A percentile compares a stretch with the other conserved stretches of the same genome.
phyloP scores from a whole-genome alignment of 2,113 vertebrate genomes.

The Myotis yumanensis region DNA sequence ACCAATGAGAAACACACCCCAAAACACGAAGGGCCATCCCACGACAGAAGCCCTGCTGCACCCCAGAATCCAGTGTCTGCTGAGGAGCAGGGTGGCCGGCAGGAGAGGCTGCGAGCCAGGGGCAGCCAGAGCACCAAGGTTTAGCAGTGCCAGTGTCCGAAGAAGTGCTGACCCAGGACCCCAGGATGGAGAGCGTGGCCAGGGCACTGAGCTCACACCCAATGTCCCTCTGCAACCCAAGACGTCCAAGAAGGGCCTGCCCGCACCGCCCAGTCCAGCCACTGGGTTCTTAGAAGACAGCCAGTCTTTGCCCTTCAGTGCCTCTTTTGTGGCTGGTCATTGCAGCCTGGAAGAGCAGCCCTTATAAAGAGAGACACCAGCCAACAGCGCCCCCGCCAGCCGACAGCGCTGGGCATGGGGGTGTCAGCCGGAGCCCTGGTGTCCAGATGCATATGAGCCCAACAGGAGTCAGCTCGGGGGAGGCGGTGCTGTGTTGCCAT shows the following conservation, averaged over 20 bases:
- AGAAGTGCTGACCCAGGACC: no score
- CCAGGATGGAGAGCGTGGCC: not conserved
- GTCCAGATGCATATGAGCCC: not conserved
- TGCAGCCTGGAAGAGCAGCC: not conserved
- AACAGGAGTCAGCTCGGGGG: not conserved
- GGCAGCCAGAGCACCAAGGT: constrained; percentile 62
- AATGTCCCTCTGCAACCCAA: not conserved
- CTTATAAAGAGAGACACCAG: no score
- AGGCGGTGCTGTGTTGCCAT: accelerated
- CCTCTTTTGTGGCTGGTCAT: not conserved
- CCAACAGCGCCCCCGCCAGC: not conserved
- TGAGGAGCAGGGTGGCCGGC: not conserved
- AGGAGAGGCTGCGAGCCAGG: constrained; percentile 16
- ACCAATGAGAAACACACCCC: not conserved
- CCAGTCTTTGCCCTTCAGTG: not conserved
- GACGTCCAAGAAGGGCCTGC: not conserved
- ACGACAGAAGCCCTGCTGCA: not conserved
- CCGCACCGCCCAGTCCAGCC: not conserved
- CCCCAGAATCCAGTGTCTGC: not conserved
- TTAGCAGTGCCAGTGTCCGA: not conserved
- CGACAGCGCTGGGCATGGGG: accelerated
- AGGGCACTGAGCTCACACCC: accelerated
- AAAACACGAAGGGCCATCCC: not conserved
- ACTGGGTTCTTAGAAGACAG: not conserved
- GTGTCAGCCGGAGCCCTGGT: not conserved